phyloP scores from a whole-genome alignment of 1,140 invertebrate species.

The Monomorium pharaonis region DNA sequence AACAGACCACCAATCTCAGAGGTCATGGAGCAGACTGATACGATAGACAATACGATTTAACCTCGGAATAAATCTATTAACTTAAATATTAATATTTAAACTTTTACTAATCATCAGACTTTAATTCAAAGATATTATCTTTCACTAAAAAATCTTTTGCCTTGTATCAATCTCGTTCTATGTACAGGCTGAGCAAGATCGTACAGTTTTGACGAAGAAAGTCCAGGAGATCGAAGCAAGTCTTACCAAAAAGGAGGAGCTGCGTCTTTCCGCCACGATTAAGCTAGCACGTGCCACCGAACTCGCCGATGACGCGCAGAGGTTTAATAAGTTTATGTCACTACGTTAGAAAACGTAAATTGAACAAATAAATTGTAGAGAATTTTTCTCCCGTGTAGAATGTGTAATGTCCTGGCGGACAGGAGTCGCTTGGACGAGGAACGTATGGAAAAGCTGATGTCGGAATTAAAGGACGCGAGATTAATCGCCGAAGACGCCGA shows the following conservation, averaged over 20 bases:
- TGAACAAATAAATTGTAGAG: background rate
- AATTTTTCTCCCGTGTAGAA: conserved; percentile 84
- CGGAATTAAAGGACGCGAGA: conserved; percentile 92
- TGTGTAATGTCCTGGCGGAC: conserved; percentile 93
- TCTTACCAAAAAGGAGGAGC: conserved; percentile 91
- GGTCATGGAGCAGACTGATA: too few relatives aligned
- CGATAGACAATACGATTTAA: too few relatives aligned
- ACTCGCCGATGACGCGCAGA: conserved; percentile 92
- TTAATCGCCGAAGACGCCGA: conserved; percentile 93
- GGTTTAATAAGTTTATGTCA: conserved; percentile 84
- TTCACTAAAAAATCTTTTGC: background rate
- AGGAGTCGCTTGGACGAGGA: conserved; percentile 91
- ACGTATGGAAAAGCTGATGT: conserved; percentile 90
- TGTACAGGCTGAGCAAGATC: conserved; percentile 91
- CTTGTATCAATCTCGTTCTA: conserved; percentile 1
- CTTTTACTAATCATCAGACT: too few relatives aligned
- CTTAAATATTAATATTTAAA: too few relatives aligned
- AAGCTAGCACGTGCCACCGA: conserved; percentile 93
- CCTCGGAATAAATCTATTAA: too few relatives aligned
- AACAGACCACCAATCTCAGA: too few relatives aligned
- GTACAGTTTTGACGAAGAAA: conserved; percentile 90
- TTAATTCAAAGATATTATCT: too few relatives aligned
- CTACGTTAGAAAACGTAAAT: background rate
- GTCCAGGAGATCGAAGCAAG: conserved; percentile 93
- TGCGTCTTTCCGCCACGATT: conserved; percentile 88